These are phyloP conservation scores for Neopelma chrysocephalum DNA, from an alignment of 2,797 vertebrate species.

Conservation along the genomic window DNA sequence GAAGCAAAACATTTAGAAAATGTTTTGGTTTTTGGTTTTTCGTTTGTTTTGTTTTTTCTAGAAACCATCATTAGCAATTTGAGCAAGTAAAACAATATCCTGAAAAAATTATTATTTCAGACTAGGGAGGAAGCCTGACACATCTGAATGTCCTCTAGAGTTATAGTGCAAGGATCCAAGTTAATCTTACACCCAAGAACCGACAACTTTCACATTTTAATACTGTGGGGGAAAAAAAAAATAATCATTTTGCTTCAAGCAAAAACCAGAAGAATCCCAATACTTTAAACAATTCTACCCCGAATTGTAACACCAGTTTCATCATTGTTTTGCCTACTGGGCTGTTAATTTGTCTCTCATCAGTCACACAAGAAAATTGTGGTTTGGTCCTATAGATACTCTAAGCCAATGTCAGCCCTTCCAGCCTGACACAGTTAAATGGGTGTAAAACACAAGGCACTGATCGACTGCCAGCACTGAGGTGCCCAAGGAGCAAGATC, in stretches of 20 bases:
- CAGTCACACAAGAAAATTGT: not conserved
- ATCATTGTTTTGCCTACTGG: not conserved
- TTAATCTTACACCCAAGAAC: not conserved
- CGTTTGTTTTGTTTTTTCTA: not conserved
- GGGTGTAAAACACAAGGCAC: not conserved
- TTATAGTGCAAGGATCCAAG: not conserved
- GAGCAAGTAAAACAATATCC: not conserved
- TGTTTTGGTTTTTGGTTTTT: not conserved
- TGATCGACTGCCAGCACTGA: not conserved
- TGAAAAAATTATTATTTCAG: not conserved
- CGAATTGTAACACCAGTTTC: not conserved
- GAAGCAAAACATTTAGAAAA: not conserved
- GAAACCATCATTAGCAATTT: not conserved
- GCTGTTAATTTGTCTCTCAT: not conserved
- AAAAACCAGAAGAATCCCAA: not conserved
- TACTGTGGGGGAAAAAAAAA: not conserved
- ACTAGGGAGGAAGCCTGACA: not conserved
- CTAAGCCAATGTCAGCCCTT: not conserved
- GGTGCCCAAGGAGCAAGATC: not conserved
- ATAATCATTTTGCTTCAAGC: not conserved
- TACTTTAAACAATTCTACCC: not conserved
- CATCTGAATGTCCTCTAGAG: not conserved
- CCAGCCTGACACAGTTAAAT: not conserved
- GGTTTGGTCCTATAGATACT: constrained; percentile 41
- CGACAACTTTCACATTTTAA: not conserved